Base-by-base conservation (phyloP, 2,888 invertebrate genomes). In the Limnephilus rhombicus region DNA sequence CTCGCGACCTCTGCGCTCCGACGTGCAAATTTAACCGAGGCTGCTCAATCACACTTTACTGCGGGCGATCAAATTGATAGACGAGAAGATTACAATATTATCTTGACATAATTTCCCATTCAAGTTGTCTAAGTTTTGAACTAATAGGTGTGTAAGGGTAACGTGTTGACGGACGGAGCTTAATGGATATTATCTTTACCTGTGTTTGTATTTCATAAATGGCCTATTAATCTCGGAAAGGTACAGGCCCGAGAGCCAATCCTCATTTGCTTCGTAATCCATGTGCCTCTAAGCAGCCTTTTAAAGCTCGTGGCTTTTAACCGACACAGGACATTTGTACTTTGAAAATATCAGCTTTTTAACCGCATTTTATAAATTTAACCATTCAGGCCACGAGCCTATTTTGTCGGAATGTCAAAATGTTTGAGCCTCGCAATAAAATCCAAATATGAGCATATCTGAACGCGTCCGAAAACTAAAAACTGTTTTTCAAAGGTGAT, bases 151-250 rank as follows among this genome's bases (percentile, higher is more conserved):
- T 86, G 86, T 86, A 41, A 41, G 86, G 86, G n/a, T 45, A 37
- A 29, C 31, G 29, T 87, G 87, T 53, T 87, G 87, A 87, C 87
- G 68, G n/a, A 53, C 68, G 15, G 29, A 68, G 81, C 45, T 90
- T 90, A 82, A 83, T 29, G 83, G 83, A 45, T 90, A 49, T 81
- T 90, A 45, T 89, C 81, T 89, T 89, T 89, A 45, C 89, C 89
- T 37, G 45, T 31, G 90, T 81, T 87, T 49, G 83, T 81, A 90
- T 45, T 53, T 90, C 81, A 53, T 90, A 49, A 90, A 90, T 90
- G 83, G 31, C 34, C 90, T 83, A 90, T 90, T 90, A 90, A 90
- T 90, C 90, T 90, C 34, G 13, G 31, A 13, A 83, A 90, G 82
- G 89, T 89, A 45, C 24, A 15, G 85, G 41, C 13, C 45, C 13